Base-by-base conservation (phyloP, 2,888 invertebrate genomes). In the Acrocera orbiculus region DNA sequence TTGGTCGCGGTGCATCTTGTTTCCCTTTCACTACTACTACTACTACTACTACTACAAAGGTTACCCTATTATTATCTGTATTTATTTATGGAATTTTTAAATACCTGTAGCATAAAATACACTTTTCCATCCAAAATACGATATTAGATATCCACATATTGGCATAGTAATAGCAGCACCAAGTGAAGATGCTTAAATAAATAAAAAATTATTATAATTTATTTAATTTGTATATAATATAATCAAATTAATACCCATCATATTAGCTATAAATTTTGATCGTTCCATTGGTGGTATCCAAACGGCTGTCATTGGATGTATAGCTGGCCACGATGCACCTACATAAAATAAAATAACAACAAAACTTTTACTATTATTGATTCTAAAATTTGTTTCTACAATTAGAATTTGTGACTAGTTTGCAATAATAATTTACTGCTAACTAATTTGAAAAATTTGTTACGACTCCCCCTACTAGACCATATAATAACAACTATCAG, bases 201-300 rank as follows among this genome's bases (percentile, higher is more conserved):
- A 4, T 11, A 22, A 15, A 16, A 25, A 22, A 22, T 22, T 8
- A 9, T 22, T 9, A 9, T 9, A 22, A 9, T 9, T 8, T 22
- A 9, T 8, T 10, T 9, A 2, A 22, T 8, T 22, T 22, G 22
- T 22, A 9, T 9, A 9, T 22, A 27, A 4, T 23, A 22, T 22
- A 9, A 22, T 22, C 10, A 22, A 22, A 33, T 27, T 46, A 49
- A 65, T 57, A 78, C 78, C 83, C 81, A 85, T 82, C 80, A 86
- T 83, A 50, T 86, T 81, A 7, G 89, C 80, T 57, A 90, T 83
- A 57, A 93, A 83, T 57, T 87, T 86, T 27, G 87, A 85, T 43
- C 92, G 71, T 54, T 95, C 92, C 67, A 80, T 71, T 9, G 90
- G 90, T 6, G 92, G 92, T 38, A 92, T 83, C 93, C 93, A 95